A percentile compares a stretch with the other conserved stretches of the same genome.
These are phyloP conservation scores for Tachuris rubrigastra DNA, from an alignment of 2,113 vertebrate species.

Conservation along the genomic window DNA sequence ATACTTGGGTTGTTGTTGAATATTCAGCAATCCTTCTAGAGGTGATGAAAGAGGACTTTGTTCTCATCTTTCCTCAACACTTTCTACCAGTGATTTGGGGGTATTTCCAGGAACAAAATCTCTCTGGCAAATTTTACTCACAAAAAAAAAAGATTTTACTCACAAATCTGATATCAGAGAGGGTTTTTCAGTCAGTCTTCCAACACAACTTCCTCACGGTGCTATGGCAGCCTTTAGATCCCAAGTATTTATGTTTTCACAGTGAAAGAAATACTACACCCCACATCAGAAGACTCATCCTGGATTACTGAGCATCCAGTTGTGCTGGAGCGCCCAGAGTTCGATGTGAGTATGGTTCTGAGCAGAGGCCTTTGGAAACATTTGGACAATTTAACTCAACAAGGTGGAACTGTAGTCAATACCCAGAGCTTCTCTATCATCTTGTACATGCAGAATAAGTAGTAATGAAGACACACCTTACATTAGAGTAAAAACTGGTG, in stretches of 20 bases:
- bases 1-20: background rate
- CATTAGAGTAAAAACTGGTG: background rate
- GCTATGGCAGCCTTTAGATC: background rate
- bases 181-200: background rate
- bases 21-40: background rate
- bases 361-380: background rate
- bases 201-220: background rate
- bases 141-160: background rate
- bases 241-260: constrained; percentile 15
- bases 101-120: background rate
- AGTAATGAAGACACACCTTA: background rate
- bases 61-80: background rate
- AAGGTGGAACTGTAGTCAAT: background rate
- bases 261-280: constrained; percentile 73
- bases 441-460: background rate
- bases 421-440: background rate
- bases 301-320: constrained; percentile 63
- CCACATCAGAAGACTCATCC: constrained; percentile 48
- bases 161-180: background rate
- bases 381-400: background rate
- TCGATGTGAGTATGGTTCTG: constrained; percentile 59
- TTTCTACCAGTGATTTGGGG: background rate
- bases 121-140: background rate
- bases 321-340: constrained; percentile 14
- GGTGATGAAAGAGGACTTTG: background rate